Conservation (phyloP, 92 coral and sea anemone species). For the Meandrina meandrites region DNA sequence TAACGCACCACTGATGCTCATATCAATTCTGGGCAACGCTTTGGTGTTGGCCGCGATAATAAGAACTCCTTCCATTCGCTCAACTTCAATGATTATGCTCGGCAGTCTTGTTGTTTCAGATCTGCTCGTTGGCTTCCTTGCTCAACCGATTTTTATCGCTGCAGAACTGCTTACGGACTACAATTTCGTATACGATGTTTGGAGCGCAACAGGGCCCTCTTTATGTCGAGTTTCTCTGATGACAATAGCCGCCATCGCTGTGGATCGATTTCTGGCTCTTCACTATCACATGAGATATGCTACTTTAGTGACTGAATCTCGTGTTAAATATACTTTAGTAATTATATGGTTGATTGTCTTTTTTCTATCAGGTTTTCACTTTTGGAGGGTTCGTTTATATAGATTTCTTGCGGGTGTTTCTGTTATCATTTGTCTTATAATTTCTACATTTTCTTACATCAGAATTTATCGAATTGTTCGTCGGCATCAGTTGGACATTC, state of each 20-base stretch:
- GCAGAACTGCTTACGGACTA: no score
- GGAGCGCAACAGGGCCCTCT: background rate
- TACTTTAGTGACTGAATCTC: conserved; percentile 11
- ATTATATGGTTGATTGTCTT: background rate
- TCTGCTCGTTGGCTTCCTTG: background rate
- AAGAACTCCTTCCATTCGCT: conserved; percentile 18
- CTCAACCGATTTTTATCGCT: no score
- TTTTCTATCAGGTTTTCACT: no score
- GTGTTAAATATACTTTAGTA: background rate
- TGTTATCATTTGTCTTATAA: no score
- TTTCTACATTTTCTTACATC: no score
- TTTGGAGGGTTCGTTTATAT: no score
- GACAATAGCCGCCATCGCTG: background rate
- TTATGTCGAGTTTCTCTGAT: background rate
- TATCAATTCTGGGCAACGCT: conserved; percentile 15
- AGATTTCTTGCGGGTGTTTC: no score
- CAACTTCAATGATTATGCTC: conserved; percentile 1
- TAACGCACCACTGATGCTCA: conserved; percentile 15
- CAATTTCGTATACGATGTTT: no score
- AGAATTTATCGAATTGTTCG: no score
- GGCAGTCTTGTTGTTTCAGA: conserved; percentile 15
- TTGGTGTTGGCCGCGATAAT: background rate
- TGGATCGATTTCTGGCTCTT: conserved; percentile 23
- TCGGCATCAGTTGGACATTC: no score
- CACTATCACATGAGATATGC: conserved; percentile 36